These are phyloP conservation scores for Gymnoscopelus microlampas DNA, from an alignment of 2,797 vertebrate species.

Conservation along the genomic window DNA sequence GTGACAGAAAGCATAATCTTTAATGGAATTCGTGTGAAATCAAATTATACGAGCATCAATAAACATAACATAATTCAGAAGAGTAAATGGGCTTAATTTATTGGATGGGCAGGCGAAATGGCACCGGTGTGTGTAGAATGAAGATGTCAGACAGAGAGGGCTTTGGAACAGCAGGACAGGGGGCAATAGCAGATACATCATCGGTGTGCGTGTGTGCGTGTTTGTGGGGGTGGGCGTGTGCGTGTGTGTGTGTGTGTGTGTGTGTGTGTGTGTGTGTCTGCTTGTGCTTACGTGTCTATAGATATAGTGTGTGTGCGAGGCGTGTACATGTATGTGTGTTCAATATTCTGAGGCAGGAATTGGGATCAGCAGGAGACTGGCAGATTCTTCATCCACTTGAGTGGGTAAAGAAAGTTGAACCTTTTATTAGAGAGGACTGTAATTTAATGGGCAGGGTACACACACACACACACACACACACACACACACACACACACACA, in stretches of 20 bases:
- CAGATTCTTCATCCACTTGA: conserved; percentile 85
- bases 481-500: conserved; percentile 59
- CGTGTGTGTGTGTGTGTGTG: conserved; percentile 11
- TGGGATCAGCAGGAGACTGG: conserved; percentile 85
- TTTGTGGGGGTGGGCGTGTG: conserved; percentile 18
- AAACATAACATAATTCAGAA: conserved; percentile 93
- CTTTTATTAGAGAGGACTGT: conserved; percentile 89
- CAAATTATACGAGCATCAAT: conserved; percentile 92
- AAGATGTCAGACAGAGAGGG: conserved; percentile 77
- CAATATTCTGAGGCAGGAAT: conserved; percentile 74
- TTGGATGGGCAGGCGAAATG: conserved; percentile 83
- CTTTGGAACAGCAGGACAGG: conserved; percentile 72
- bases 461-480: conserved; percentile 54
- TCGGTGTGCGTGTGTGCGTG: conserved; percentile 60
- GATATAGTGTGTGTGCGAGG: conserved; percentile 40
- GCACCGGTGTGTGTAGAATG: conserved; percentile 80
- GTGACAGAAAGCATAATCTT: conserved; percentile 85
- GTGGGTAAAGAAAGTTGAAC: conserved; percentile 88
- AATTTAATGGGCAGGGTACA: conserved; percentile 88
- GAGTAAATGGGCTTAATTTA: conserved; percentile 91
- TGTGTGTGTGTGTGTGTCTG: conserved; percentile 25
- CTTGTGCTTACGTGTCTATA: conserved; percentile 5
- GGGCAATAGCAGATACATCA: conserved; percentile 65
- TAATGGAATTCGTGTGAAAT: conserved; percentile 96
- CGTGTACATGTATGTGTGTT: conserved; percentile 35